Evolutionary conservation across 2,888 invertebrate species (phyloP).

Genomic region (Drosophila quinaria): DNA sequence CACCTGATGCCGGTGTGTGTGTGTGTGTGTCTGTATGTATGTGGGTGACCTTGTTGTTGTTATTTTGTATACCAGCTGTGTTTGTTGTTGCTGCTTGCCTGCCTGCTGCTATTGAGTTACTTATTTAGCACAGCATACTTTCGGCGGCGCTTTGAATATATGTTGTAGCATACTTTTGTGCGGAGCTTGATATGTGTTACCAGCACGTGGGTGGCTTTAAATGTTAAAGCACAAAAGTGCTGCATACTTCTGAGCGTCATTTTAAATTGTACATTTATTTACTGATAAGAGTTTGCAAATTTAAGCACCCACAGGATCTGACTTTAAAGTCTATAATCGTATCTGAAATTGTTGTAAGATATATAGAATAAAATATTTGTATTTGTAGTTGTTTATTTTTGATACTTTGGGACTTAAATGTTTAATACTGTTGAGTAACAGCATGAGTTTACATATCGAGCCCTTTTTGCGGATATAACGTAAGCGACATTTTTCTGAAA

Average conservation of each 20-base stretch:
- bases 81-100: slow-evolving; percentile 15
- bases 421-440: no score
- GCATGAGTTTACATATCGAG: no score
- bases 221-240: slow-evolving; percentile 3
- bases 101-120: slow-evolving; percentile 60
- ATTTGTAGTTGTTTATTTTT: no score
- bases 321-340: no score
- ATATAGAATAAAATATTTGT: background rate
- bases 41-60: slow-evolving; percentile 66
- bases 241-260: background rate
- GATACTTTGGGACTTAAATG: background rate
- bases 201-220: background rate
- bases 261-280: background rate
- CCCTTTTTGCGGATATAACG: no score
- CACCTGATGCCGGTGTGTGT: slow-evolving; percentile 51
- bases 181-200: slow-evolving; percentile 8
- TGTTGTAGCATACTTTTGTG: slow-evolving; percentile 29
- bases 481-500: no score
- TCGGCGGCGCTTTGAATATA: slow-evolving; percentile 42
- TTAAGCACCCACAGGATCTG: no score
- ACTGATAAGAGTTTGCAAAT: background rate
- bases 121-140: slow-evolving; percentile 76
- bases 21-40: background rate
- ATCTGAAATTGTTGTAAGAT: no score
- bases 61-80: slow-evolving; percentile 1